phyloP scores from a whole-genome alignment of 2,113 vertebrate genomes.

The Sphyrna mokarran region DNA sequence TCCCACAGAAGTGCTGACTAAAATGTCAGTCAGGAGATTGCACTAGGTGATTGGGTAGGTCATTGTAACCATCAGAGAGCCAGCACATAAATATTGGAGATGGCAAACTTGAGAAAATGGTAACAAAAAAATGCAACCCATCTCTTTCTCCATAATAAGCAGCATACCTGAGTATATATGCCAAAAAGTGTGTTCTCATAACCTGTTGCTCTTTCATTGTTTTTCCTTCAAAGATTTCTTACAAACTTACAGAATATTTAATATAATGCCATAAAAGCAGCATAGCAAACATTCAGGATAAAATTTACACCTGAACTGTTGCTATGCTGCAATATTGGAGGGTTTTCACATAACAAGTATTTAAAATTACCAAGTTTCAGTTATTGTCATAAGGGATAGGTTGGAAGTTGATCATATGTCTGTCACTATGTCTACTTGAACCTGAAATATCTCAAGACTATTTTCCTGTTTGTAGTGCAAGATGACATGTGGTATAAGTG shows the following conservation, averaged over 20 bases:
- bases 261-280: neutral
- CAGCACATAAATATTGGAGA: neutral
- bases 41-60: neutral
- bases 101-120: neutral
- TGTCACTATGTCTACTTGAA: neutral
- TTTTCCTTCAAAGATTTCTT: neutral
- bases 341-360: neutral
- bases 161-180: neutral
- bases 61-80: neutral
- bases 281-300: neutral
- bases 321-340: neutral
- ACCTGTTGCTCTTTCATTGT: neutral
- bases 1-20: neutral
- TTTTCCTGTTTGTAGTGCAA: neutral
- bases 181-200: neutral
- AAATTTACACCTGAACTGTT: neutral
- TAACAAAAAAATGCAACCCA: neutral
- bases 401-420: slow-evolving; percentile 8
- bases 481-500: neutral
- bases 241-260: neutral
- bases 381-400: neutral
- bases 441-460: neutral
- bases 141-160: neutral
- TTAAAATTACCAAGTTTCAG: neutral
- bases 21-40: neutral